phyloP scores from a whole-genome alignment of 1,140 invertebrate species.

The Drosophila biarmipes region DNA sequence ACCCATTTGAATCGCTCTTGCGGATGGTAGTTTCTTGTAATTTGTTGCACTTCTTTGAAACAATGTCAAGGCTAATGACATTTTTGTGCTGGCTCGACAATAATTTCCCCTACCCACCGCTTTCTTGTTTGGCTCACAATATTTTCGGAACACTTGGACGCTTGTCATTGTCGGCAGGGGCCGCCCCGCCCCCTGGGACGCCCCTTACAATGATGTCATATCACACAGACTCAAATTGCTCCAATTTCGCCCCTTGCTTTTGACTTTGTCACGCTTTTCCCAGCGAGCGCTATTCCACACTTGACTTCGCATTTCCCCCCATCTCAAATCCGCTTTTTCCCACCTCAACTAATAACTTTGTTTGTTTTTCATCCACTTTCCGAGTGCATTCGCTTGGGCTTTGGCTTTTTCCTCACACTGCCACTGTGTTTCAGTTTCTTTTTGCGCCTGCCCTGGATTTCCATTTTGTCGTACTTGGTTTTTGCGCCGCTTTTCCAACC shows the following conservation, averaged over 20 bases:
- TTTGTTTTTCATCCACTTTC: conserved; percentile 36
- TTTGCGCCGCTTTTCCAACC: conserved; percentile 30
- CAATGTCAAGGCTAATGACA: conserved; percentile 45
- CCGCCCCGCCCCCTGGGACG: conserved; percentile 6
- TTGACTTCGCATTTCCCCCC: conserved; percentile 29
- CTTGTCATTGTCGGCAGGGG: conserved; percentile 33
- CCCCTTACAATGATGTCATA: conserved; percentile 64
- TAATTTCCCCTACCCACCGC: conserved; percentile 1
- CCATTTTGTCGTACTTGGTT: conserved; percentile 46
- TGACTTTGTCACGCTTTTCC: conserved; percentile 61
- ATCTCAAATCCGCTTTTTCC: conserved; percentile 14
- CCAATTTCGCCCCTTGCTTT: conserved; percentile 53
- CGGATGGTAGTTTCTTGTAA: not conserved
- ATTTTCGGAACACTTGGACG: conserved; percentile 20
- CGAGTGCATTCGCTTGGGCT: conserved; percentile 42
- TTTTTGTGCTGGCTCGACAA: conserved; percentile 31
- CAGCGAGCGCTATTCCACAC: conserved; percentile 50
- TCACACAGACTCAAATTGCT: conserved; percentile 27
- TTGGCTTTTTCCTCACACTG: conserved; percentile 24
- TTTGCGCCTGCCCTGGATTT: conserved; percentile 62
- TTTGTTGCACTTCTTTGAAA: conserved; percentile 31
- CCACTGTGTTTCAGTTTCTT: conserved; percentile 27
- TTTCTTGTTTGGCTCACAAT: conserved; percentile 1
- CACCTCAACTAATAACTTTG: conserved; percentile 34
- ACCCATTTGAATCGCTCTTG: not conserved